Evolutionary conservation across 2,888 invertebrate species (phyloP), one percentile per base, ranked within the genome.

Genomic region (Tillus elongatus): DNA sequence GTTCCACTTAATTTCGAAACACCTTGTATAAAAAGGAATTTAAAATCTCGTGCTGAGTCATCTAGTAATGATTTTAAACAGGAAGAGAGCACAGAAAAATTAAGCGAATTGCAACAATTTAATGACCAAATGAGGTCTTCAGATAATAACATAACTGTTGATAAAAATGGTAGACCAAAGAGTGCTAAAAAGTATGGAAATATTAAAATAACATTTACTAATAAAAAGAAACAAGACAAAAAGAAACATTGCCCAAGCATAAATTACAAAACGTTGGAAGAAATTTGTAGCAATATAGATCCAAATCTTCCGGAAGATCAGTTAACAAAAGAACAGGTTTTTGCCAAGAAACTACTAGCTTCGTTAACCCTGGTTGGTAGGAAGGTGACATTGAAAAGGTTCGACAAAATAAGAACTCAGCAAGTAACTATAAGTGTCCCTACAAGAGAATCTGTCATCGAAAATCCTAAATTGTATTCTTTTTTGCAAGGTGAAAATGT

Each of bases 361-460:
- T 52, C 56, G 8, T 41, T 59, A 35, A 52, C 56, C n/a, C 52
- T 51, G 11, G 49, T 52, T 30, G 55, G 53, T 15, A 37, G 45
- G 14, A 57, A 58, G 41, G 44, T 47, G 4, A 51, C 56, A 1
- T 34, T 60, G 14, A 51, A 26, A 57, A 37, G 47, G 38, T 42
- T 14, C 14, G 12, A 34, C 0, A 44, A 42, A 3, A 50, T 48
- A 16, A 42, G 35, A 1, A 52, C 46, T 19, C 46, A 45, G 8
- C 51, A 48, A n/a, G 15, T 52, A 6, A 45, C 40, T 8, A 61
- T 61, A 12, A 60, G 58, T 34, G 37, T 39, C 9, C 61, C 61
- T 1, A 53, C 51, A 1, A 34, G 43, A 33, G 53, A 53, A 13
- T 59, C 59, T 0, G 57, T 61, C 3, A 37, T 51, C 36, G 48